These are phyloP conservation scores for Psilopogon haemacephalus DNA, from an alignment of 2,113 vertebrate species.

Conservation along the genomic window DNA sequence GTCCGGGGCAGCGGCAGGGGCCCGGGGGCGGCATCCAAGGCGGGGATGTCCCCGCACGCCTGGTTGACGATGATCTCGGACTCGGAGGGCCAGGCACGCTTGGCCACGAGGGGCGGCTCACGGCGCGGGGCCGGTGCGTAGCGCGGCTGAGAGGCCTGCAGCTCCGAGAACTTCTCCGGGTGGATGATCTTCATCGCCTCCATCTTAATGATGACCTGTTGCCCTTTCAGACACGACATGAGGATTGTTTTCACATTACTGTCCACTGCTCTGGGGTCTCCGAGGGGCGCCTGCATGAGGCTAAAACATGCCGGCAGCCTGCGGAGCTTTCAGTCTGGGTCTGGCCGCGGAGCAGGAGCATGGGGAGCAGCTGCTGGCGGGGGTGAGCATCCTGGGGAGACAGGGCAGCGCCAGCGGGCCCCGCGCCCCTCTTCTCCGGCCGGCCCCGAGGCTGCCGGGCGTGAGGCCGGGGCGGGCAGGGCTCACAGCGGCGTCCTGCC, in stretches of 20 bases:
- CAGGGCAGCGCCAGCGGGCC: background rate
- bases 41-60: conserved; percentile 81
- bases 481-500: background rate
- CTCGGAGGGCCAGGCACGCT: conserved; percentile 87
- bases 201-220: conserved; percentile 96
- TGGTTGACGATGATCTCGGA: conserved; percentile 98
- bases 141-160: conserved; percentile 69
- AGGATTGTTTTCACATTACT: conserved; percentile 78
- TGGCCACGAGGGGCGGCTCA: conserved; percentile 81
- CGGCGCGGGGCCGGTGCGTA: conserved; percentile 81
- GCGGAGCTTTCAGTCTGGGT: conserved; percentile 52
- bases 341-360: conserved; percentile 32
- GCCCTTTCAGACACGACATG: conserved; percentile 98
- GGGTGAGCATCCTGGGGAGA: conserved; percentile 49
- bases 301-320: conserved; percentile 44
- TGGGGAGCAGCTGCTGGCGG: background rate
- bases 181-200: conserved; percentile 98
- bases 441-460: background rate
- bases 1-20: conserved; percentile 77
- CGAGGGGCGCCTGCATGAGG: conserved; percentile 77
- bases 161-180: conserved; percentile 93
- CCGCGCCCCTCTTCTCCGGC: conserved; percentile 20
- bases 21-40: conserved; percentile 60
- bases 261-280: conserved; percentile 71
- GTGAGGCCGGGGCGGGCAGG: background rate